Evolutionary conservation across 2,888 invertebrate species (phyloP).

Genomic region (Andrena trimmerana): DNA sequence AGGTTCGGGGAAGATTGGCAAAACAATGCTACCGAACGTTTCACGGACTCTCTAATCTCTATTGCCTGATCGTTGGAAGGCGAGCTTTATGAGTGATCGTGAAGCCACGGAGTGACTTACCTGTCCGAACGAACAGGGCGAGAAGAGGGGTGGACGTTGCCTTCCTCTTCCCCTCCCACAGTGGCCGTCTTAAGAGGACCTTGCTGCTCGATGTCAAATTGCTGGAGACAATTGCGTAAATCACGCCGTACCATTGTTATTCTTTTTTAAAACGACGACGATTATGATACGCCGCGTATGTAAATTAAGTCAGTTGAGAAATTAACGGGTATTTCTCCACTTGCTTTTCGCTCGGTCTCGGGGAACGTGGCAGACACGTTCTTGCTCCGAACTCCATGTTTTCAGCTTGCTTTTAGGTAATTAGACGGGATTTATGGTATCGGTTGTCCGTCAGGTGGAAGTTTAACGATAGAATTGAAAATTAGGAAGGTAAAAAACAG

Average conservation of each 20-base stretch:
- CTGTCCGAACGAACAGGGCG: constrained; percentile 56
- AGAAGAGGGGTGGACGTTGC: constrained; percentile 65
- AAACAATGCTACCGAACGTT: constrained; percentile 36
- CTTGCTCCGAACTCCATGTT: too few species aligned
- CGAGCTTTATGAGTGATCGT: constrained; percentile 71
- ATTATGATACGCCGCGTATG: too few species aligned
- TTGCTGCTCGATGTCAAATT: constrained; percentile 21
- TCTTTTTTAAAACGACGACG: background rate
- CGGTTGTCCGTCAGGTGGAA: background rate
- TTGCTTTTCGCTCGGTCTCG: too few species aligned
- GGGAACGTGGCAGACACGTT: too few species aligned
- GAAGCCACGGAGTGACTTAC: constrained; percentile 55
- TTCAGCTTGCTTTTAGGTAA: too few species aligned
- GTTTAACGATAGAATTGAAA: too few species aligned
- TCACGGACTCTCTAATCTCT: constrained; percentile 56
- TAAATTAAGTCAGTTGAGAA: too few species aligned
- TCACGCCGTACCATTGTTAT: background rate
- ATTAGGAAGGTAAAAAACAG: too few species aligned
- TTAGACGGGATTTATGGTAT: background rate
- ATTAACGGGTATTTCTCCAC: too few species aligned
- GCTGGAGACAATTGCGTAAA: constrained; percentile 3
- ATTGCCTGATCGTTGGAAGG: constrained; percentile 60
- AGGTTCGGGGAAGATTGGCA: background rate
- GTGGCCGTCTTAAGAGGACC: constrained; percentile 36
- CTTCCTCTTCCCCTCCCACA: constrained; percentile 55